These are phyloP conservation scores for Crotalus horridus DNA, from an alignment of 2,113 vertebrate genomes.

Conservation along the genomic window DNA sequence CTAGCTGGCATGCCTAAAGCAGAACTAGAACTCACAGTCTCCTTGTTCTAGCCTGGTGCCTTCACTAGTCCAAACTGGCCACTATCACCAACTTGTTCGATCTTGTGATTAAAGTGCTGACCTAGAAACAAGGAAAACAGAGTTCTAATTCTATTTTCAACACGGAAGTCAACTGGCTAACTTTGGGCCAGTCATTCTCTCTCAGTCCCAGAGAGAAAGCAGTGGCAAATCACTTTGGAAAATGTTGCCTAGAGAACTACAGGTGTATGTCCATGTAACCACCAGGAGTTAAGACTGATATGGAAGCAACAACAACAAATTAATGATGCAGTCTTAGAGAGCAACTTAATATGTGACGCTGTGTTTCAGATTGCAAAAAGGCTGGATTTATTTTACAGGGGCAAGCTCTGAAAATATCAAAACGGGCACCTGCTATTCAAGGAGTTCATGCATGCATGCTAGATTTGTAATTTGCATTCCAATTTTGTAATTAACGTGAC, in stretches of 20 bases:
- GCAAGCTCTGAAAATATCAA: slow-evolving; percentile 22
- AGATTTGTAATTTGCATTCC: slow-evolving; percentile 9
- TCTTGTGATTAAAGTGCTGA: not conserved
- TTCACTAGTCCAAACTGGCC: not conserved
- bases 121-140: not conserved
- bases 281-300: not conserved
- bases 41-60: not conserved
- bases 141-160: not conserved
- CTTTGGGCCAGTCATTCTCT: not conserved
- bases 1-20: not conserved
- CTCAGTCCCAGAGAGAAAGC: not conserved
- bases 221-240: not conserved
- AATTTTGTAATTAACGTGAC: slow-evolving; percentile 30
- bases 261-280: not conserved
- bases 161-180: not conserved
- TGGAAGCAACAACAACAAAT: not conserved
- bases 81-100: not conserved
- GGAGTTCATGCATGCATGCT: slow-evolving; percentile 12
- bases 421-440: slow-evolving; percentile 29
- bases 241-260: not conserved
- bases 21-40: not conserved
- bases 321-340: accelerated
- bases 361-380: not conserved
- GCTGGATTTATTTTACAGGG: slow-evolving; percentile 7
- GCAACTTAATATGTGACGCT: not conserved